phyloP scores from a whole-genome alignment of 1,140 invertebrate species.

The Cydia splendana region DNA sequence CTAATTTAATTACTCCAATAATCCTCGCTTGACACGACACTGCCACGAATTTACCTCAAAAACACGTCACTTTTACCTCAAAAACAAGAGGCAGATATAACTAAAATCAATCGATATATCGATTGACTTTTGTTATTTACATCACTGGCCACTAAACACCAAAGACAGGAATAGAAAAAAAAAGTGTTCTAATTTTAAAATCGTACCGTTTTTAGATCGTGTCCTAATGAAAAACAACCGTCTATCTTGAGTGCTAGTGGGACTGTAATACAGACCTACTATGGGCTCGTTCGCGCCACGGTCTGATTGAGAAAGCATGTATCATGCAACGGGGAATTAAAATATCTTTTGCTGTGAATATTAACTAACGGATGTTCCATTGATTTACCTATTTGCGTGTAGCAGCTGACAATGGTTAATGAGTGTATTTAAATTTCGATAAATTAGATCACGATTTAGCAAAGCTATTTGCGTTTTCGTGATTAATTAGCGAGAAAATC shows the following conservation, averaged over 20 bases:
- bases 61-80: conserved; percentile 42
- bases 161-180: background rate
- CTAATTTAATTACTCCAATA: conserved; percentile 71
- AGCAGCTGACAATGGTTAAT: conserved; percentile 8
- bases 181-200: conserved; percentile 39
- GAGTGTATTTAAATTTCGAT: background rate
- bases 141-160: background rate
- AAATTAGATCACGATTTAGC: background rate
- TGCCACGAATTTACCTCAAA: conserved; percentile 35
- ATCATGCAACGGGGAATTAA: conserved; percentile 61
- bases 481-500: background rate
- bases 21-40: conserved; percentile 42
- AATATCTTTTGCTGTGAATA: conserved; percentile 20
- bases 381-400: conserved; percentile 8
- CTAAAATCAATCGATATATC: background rate
- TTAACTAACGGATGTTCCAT: conserved; percentile 10
- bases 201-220: conserved; percentile 50
- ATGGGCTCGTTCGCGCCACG: conserved; percentile 54
- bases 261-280: conserved; percentile 65
- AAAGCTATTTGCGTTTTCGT: background rate
- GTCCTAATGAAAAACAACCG: conserved; percentile 54
- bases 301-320: conserved; percentile 73
- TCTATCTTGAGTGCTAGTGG: conserved; percentile 58
- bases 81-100: conserved; percentile 30
- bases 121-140: background rate